Percentiles rank a stretch among this genome's conserved stretches.
Evolutionary conservation across 1,140 invertebrate species (phyloP).

Genomic region (Tribolium castaneum): DNA sequence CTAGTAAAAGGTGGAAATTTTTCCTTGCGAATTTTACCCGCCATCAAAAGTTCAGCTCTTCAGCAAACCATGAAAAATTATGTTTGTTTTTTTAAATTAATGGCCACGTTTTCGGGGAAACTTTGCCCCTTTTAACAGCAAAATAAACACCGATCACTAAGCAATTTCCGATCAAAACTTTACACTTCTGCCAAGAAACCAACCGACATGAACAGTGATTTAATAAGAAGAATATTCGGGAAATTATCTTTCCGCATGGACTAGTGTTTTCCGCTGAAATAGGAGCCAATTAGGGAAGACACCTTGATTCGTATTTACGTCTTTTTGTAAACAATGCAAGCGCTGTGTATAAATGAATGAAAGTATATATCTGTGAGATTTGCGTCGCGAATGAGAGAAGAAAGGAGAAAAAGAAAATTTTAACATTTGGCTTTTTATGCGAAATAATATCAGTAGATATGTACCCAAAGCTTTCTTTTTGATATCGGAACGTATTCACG

Average conservation of each 20-base stretch:
- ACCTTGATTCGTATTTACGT: conserved; percentile 1
- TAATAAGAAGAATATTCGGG: neutral
- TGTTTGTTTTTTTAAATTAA: conserved; percentile 38
- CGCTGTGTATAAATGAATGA: conserved; percentile 26
- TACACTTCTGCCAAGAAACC: neutral
- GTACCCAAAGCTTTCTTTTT: conserved; percentile 34
- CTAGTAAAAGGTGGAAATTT: conserved; percentile 43
- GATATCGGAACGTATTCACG: conserved; percentile 14
- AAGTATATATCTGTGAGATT: conserved; percentile 23
- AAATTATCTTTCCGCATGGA: neutral
- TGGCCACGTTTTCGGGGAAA: conserved; percentile 2
- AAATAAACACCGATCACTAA: conserved; percentile 9
- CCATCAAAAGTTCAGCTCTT: conserved; percentile 24
- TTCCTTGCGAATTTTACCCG: conserved; percentile 35
- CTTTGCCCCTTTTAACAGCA: neutral
- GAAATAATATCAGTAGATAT: conserved; percentile 37
- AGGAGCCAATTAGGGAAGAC: conserved; percentile 4
- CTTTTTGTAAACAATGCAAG: neutral
- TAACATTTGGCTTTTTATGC: conserved; percentile 38
- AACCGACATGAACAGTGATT: neutral
- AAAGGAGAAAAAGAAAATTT: conserved; percentile 39
- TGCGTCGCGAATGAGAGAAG: neutral
- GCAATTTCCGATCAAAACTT: neutral
- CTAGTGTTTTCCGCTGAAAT: neutral
- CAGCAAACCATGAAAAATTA: conserved; percentile 35